These are phyloP conservation scores for Neosilurus hyrtlii DNA, from an alignment of 2,797 vertebrate genomes.

Conservation along the genomic window DNA sequence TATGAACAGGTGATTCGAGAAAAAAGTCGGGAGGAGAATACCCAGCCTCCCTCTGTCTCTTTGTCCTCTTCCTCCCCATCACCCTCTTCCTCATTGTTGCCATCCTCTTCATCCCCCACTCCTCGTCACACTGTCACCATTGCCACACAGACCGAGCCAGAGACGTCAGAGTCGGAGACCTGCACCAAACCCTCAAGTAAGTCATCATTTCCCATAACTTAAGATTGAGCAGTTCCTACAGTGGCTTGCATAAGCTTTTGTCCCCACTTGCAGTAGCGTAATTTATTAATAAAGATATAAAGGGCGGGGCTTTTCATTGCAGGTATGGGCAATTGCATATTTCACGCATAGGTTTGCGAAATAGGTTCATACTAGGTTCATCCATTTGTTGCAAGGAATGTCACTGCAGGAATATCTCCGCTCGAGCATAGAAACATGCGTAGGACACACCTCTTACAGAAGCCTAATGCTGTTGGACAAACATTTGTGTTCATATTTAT, in stretches of 20 bases:
- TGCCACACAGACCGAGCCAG: conserved; percentile 90
- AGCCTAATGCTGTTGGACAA: not conserved
- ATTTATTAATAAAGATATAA: too few relatives aligned
- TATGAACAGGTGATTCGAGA: conserved; percentile 97
- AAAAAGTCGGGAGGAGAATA: conserved; percentile 87
- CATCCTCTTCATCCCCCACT: conserved; percentile 63
- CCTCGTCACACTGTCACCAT: conserved; percentile 78
- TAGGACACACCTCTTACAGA: not conserved
- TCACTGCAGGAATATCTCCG: not conserved
- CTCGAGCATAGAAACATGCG: not conserved
- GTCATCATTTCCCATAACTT: not conserved
- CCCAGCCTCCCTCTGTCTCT: conserved; percentile 60
- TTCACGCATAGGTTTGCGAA: not conserved
- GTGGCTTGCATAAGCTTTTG: not conserved
- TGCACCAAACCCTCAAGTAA: conserved; percentile 66
- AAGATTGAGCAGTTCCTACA: not conserved
- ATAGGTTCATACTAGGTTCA: not conserved
- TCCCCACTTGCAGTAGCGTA: not conserved
- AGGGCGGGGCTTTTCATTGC: not conserved
- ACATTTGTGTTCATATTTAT: not conserved
- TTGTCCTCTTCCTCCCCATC: conserved; percentile 38
- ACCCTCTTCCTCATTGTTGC: conserved; percentile 40
- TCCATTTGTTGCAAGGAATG: not conserved
- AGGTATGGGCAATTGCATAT: not conserved
- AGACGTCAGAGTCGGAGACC: conserved; percentile 63